Conservation (phyloP, 2,113 vertebrate genomes). For the Saguinus midas region DNA sequence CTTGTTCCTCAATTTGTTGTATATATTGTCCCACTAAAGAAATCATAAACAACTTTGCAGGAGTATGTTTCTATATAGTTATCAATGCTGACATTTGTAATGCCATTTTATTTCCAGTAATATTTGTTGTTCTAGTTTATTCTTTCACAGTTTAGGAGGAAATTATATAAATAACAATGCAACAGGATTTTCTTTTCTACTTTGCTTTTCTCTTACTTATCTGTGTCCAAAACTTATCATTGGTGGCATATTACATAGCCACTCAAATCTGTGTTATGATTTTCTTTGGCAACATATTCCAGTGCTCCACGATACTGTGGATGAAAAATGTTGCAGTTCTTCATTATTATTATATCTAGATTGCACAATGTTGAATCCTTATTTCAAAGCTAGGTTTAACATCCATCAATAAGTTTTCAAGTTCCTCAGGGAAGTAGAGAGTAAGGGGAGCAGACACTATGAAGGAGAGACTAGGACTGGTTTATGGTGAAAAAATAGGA, state of each 20-base stretch:
- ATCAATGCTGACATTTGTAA: not conserved
- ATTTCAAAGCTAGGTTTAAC: constrained; percentile 30
- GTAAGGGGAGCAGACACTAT: not conserved
- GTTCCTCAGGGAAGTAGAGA: not conserved
- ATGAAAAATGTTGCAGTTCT: not conserved
- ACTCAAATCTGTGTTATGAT: not conserved
- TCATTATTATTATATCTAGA: not conserved
- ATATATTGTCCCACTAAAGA: not conserved
- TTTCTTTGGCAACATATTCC: not conserved
- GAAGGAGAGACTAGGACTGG: not conserved
- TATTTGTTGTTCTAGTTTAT: not conserved
- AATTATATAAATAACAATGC: not conserved
- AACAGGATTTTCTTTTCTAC: not conserved
- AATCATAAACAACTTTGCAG: not conserved
- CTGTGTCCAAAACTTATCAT: not conserved
- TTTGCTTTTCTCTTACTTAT: not conserved
- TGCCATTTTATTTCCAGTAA: not conserved
- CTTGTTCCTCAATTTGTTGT: not conserved
- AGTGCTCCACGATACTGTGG: not conserved
- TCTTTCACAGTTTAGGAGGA: not conserved
- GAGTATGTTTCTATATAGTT: not conserved
- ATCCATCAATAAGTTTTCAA: not conserved
- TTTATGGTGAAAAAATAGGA: not conserved
- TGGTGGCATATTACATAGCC: not conserved
- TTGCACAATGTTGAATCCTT: not conserved